These are phyloP conservation scores for roundworm (Caenorhabditis elegans) DNA, from an alignment of 1,140 invertebrate genomes.

Conservation along the genomic window WBcel235 BX284605.5:6695001-6695500, in stretches of 20 bases:
- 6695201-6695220: too few species aligned
- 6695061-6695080: not conserved
- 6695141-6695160: too few species aligned
- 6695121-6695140: slow-evolving; percentile 16
- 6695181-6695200: not conserved
- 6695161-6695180: not conserved
- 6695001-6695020: not conserved
- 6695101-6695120: not conserved
- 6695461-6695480: slow-evolving; percentile 38
- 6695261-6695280: too few species aligned
- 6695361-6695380: too few species aligned
- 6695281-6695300: too few species aligned
- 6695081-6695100: slow-evolving; percentile 5
- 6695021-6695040: not conserved
- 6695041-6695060: not conserved
- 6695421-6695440: slow-evolving; percentile 22
- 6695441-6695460: slow-evolving; percentile 42
- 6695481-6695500: slow-evolving; percentile 47
- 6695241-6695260: too few species aligned
- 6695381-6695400: too few species aligned
- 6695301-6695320: too few species aligned
- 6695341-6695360: too few species aligned
- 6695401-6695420: too few species aligned
- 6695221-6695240: too few species aligned
- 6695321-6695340: too few species aligned